These are phyloP conservation scores for Teleopsis dalmanni DNA, from an alignment of 1,140 invertebrate species.

Conservation along the genomic window DNA sequence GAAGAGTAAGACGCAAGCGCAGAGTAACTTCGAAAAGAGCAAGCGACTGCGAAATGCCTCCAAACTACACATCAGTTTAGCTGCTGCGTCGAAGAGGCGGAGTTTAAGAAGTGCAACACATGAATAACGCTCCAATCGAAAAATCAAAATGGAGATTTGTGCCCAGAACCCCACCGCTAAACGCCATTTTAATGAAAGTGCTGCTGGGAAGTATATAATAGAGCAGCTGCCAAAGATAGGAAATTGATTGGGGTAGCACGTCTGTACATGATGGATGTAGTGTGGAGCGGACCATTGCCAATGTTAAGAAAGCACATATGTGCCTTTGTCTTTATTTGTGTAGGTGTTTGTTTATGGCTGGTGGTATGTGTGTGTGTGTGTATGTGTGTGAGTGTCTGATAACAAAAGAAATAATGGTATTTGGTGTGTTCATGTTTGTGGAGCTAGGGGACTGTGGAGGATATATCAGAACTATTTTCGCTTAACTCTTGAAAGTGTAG, in stretches of 20 bases:
- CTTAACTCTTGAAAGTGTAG: too few relatives aligned
- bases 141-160: constrained; percentile 38
- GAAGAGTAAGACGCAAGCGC: too few relatives aligned
- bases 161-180: too few relatives aligned
- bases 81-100: too few relatives aligned
- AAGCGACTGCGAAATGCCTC: too few relatives aligned
- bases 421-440: too few relatives aligned
- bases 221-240: constrained; percentile 6
- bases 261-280: too few relatives aligned
- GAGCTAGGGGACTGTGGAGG: too few relatives aligned
- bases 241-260: constrained; percentile 28
- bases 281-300: neutral
- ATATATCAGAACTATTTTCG: too few relatives aligned
- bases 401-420: neutral
- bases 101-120: neutral
- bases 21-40: too few relatives aligned
- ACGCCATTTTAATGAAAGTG: too few relatives aligned
- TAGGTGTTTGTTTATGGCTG: neutral
- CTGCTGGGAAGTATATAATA: neutral
- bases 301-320: neutral
- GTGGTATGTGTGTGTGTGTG: neutral
- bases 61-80: too few relatives aligned
- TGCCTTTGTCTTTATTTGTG: neutral
- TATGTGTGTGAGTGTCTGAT: neutral
- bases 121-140: constrained; percentile 28